A percentile compares a stretch with the other conserved stretches of the same genome.
Evolutionary conservation across 2,113 vertebrate genomes (phyloP).

Genomic region (Oryzias melastigma): DNA sequence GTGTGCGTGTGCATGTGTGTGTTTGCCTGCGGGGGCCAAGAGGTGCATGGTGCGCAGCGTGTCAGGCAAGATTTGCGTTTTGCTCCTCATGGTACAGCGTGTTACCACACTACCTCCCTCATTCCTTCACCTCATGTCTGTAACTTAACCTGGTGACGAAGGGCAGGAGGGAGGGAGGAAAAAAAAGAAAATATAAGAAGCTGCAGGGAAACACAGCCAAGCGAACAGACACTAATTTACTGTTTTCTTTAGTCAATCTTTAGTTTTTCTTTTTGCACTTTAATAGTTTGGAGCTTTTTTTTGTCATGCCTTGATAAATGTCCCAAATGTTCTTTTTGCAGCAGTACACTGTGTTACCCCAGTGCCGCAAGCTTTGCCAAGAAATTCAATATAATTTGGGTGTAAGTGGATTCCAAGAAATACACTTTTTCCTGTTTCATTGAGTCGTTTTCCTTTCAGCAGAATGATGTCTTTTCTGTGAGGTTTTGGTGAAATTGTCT

Average conservation of each 20-base stretch:
- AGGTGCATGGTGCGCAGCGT: constrained; percentile 77
- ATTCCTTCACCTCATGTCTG: constrained; percentile 81
- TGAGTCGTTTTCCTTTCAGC: constrained; percentile 64
- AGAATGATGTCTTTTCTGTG: constrained; percentile 56
- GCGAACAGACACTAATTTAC: constrained; percentile 21
- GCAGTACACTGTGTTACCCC: constrained; percentile 51
- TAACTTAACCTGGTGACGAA: constrained; percentile 69
- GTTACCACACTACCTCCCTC: constrained; percentile 95
- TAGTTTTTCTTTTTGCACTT: constrained; percentile 32
- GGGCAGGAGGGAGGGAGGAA: constrained; percentile 39
- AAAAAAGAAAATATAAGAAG: not conserved
- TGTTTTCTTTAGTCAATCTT: constrained; percentile 32
- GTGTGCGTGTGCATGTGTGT: constrained; percentile 30
- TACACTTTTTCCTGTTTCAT: constrained; percentile 66
- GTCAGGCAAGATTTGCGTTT: constrained; percentile 80
- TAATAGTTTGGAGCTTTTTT: constrained; percentile 31
- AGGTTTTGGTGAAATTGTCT: constrained; percentile 48
- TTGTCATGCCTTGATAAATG: constrained; percentile 56
- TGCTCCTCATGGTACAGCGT: constrained; percentile 93
- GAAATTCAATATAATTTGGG: constrained; percentile 72
- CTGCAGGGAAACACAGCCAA: constrained; percentile 38
- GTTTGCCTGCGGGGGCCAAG: constrained; percentile 60
- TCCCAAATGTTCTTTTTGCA: constrained; percentile 46
- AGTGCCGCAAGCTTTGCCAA: constrained; percentile 52
- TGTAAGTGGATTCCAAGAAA: constrained; percentile 71